phyloP scores from a whole-genome alignment of 2,888 invertebrate genomes.

The Pemphredon lugubris region DNA sequence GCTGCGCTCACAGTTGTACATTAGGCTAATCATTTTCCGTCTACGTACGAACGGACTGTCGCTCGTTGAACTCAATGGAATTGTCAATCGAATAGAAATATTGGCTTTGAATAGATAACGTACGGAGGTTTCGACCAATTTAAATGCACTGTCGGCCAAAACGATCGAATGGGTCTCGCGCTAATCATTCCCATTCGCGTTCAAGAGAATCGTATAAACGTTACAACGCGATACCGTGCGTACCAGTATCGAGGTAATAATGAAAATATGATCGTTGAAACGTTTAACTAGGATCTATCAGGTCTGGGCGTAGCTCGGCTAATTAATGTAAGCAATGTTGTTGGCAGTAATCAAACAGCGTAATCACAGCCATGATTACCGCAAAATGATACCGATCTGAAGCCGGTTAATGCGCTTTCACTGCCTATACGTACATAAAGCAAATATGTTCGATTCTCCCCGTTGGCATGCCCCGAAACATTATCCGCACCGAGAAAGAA shows the following conservation, averaged over 20 bases:
- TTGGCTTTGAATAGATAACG: too few species aligned
- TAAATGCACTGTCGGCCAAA: too few species aligned
- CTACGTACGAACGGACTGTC: too few species aligned
- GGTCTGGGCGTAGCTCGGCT: slow-evolving; percentile 28
- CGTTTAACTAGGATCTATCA: slow-evolving; percentile 24
- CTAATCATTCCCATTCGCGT: too few species aligned
- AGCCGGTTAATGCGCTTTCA: slow-evolving; percentile 8
- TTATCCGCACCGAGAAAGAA: not conserved
- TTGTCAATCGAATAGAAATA: not conserved
- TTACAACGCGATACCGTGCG: not conserved
- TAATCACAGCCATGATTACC: slow-evolving; percentile 42
- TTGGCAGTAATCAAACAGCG: slow-evolving; percentile 22
- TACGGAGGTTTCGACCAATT: too few species aligned
- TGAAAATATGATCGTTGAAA: slow-evolving; percentile 38
- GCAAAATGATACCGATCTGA: slow-evolving; percentile 40
- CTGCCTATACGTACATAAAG: not conserved
- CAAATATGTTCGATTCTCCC: not conserved
- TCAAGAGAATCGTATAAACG: not conserved
- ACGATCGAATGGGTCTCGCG: too few species aligned
- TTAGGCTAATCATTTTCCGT: slow-evolving; percentile 3
- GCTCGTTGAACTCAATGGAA: not conserved
- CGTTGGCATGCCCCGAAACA: not conserved
- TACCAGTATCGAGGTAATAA: slow-evolving; percentile 21
- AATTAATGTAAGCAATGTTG: slow-evolving; percentile 46
- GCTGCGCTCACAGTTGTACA: not conserved